phyloP scores from a whole-genome alignment of 2,888 invertebrate genomes.

The Mayetiola destructor region DNA sequence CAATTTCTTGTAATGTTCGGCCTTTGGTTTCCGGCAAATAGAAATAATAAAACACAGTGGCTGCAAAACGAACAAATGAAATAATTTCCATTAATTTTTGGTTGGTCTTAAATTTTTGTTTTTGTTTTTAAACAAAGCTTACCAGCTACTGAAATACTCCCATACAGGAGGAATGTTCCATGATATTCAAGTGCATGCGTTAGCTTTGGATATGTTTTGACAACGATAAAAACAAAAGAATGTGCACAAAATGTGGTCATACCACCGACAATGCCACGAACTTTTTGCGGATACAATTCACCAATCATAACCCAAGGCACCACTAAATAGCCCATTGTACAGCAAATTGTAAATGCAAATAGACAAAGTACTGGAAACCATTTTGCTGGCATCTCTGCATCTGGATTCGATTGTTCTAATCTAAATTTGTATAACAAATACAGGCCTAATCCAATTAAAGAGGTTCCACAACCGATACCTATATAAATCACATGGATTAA shows the following conservation, averaged over 20 bases:
- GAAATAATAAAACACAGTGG: conserved; percentile 47
- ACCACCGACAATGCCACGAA: conserved; percentile 51
- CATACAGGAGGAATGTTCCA: conserved; percentile 48
- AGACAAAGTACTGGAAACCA: conserved; percentile 50
- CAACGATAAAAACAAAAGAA: conserved; percentile 48
- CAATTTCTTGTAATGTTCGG: conserved; percentile 51
- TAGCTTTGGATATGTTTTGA: conserved; percentile 49
- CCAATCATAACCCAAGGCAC: conserved; percentile 63
- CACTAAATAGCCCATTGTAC: conserved; percentile 51
- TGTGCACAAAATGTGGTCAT: conserved; percentile 52
- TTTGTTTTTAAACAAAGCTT: conserved; percentile 21
- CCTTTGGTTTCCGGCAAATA: conserved; percentile 54
- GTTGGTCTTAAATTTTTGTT: no score
- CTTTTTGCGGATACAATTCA: conserved; percentile 55
- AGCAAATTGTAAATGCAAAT: conserved; percentile 44
- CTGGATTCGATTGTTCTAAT: conserved; percentile 36
- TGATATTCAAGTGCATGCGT: conserved; percentile 38
- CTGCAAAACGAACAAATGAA: conserved; percentile 25
- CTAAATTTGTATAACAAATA: conserved; percentile 44
- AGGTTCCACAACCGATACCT: conserved; percentile 46
- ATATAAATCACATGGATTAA: conserved; percentile 15
- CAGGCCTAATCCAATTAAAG: conserved; percentile 44
- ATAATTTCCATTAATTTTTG: conserved; percentile 1
- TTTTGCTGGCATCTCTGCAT: conserved; percentile 31
- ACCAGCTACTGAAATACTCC: conserved; percentile 43